Evolutionary conservation across 2,113 vertebrate genomes (phyloP).

Genomic region (Aviceda subcristata): DNA sequence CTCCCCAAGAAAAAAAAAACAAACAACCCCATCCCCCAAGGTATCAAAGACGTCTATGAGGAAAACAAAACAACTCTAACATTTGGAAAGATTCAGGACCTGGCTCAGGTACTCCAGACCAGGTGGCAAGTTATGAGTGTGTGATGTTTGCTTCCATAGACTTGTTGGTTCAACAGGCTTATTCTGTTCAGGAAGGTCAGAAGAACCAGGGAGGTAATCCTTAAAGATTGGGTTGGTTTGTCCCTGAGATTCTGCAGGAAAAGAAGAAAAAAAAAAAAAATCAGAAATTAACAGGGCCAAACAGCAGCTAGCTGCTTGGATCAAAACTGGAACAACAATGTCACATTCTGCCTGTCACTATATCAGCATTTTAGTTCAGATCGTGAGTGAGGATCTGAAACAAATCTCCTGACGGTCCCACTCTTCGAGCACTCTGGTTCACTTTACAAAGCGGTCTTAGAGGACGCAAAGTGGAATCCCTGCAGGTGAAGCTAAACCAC

Average conservation of each 20-base stretch:
- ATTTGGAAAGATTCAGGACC: conserved; percentile 49
- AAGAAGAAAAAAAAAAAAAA: too few species aligned
- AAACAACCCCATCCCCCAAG: background rate
- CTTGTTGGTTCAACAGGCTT: background rate
- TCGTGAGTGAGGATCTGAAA: background rate
- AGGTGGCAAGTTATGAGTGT: conserved; percentile 50
- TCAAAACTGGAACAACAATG: background rate
- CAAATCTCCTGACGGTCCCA: background rate
- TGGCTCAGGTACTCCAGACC: conserved; percentile 77
- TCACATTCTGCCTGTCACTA: background rate
- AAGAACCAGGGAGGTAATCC: conserved; percentile 63
- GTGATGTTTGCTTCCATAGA: conserved; percentile 17
- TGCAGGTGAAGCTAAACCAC: background rate
- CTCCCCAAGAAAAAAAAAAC: rapidly evolving
- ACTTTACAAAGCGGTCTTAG: background rate
- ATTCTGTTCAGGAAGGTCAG: background rate
- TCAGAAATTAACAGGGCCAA: background rate
- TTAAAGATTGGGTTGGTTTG: background rate
- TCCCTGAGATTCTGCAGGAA: conserved; percentile 40
- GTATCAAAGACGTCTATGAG: background rate
- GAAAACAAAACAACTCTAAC: background rate
- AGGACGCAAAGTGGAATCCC: background rate
- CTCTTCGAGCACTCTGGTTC: rapidly evolving
- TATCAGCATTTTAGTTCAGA: background rate
- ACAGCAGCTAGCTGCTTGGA: background rate